Conservation (phyloP, 2,113 vertebrate genomes). For the Dipodomys ordii region DNA sequence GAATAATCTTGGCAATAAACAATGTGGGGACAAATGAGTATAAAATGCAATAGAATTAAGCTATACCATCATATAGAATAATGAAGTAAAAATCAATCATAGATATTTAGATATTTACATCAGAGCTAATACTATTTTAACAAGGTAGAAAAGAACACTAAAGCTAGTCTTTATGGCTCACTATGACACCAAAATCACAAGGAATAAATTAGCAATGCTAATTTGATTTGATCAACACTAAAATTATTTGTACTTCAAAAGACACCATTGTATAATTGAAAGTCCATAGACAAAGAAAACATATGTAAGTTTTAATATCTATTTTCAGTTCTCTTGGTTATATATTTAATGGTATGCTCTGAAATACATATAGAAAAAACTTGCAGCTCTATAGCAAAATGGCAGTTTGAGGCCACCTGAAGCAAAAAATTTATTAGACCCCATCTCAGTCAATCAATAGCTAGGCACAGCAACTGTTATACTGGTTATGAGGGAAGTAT, state of each 20-base stretch:
- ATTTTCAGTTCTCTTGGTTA: background rate
- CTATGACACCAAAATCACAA: conserved; percentile 29
- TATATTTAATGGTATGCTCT: background rate
- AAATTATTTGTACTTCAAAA: background rate
- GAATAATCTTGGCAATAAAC: background rate
- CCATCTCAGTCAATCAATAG: too few relatives aligned
- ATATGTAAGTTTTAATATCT: background rate
- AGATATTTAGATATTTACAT: background rate
- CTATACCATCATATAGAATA: background rate
- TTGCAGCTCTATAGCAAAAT: background rate
- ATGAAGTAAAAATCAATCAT: background rate
- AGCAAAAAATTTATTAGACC: too few relatives aligned
- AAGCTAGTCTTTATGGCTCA: background rate
- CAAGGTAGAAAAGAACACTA: background rate
- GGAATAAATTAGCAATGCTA: background rate
- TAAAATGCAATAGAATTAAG: background rate
- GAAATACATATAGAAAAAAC: background rate
- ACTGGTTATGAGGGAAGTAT: too few relatives aligned
- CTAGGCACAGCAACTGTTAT: too few relatives aligned
- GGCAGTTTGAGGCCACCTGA: too few relatives aligned
- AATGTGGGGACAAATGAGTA: background rate
- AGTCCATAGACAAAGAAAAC: background rate
- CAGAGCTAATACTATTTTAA: background rate
- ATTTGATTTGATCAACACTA: conserved; percentile 17
- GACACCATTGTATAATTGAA: background rate